Base-by-base conservation (phyloP, 37 sponge, comb jelly and placozoan species). In the Geodia barretti region DNA sequence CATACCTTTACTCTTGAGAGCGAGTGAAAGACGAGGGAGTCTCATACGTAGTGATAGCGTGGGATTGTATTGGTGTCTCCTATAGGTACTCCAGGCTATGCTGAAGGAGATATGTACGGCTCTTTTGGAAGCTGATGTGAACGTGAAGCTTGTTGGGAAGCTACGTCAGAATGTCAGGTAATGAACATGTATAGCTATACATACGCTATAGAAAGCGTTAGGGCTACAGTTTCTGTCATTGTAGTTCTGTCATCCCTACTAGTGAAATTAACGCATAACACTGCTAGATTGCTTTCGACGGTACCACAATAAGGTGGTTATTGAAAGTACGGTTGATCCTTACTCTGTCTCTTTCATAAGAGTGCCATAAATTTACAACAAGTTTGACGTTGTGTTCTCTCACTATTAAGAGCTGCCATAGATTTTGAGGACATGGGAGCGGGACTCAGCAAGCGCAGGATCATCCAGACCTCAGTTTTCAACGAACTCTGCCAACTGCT, bases 81-180 rank as follows among this genome's bases (percentile, higher is more conserved):
- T 47, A 47, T 83, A 97, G 97, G 96, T 98, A 1, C 86, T 98
- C 0, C 81, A 88, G 73, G 94, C 84, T 43, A 86, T 98, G 84
- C 88, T 98, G 72, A 95, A 98, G 83, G 98, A 98, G 91, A 98
- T 98, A 60, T 98, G 98, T 68, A 89, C 80, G 9, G 98, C 98
- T 82, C 86, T 98, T 19, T 78, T 98, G 31, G 98, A 98, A 54
- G 92, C 95, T 41, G 98, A 98, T 79, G 98, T 98, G 54, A 98
- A 98, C 60, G 94, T 98, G 23, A 89, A 89, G 63, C 87, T 98
- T 37, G 98, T 98, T 33, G 85, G 84, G 32, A 69, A 88, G 60
- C 79, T 98, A 70, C 43, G 96, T 41, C 78, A 93, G 75, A 98
- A 98, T 83, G 90, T 98, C 71, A 93, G 75, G 89, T 87, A 66